Evolutionary conservation across 2,888 invertebrate genomes (phyloP), one percentile per base, ranked within the genome.

Genomic region (Tenodera sinensis): DNA sequence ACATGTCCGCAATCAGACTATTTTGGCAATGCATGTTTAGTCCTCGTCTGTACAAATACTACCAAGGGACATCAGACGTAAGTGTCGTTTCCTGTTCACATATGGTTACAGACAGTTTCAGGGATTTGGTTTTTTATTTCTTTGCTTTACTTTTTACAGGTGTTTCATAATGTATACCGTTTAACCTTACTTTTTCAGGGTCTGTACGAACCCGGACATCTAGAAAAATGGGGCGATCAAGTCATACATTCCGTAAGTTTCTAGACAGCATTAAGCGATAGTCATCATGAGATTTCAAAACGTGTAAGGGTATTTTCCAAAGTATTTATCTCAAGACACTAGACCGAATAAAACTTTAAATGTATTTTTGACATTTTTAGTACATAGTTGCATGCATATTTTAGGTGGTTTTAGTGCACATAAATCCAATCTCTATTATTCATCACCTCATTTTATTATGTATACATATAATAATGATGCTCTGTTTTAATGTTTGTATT

Each of bases 191-290:
- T 90, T 91, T 94, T 94, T 91, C 92, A 96, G 96, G 95, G 94
- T 91, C 92, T 95, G 90, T 97, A 97, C 92, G 95, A 96, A 92
- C 95, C 97, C n/a, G 94, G 94, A 88, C 94, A 94, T 83, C 92
- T 96, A 89, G 97, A 97, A 93, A 95, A 95, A 93, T 96, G 96
- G 95, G 96, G 97, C 71, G 96, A 97, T 92, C 96, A 96, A 92
- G 94, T 97, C 30, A 95, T 97, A 81, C 94, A 95, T 91, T 94
- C 95, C 83, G 96, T 96, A 93, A 95, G 95, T 93, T 71, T 71
- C 54, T 71, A 71, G 54, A 20, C 7, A 15, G 20, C 20, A 20
- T 71, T 20, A 20, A 20, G 8, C 4, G 54, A 20, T 71, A 71
- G 20, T 71, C 54, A 71, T 71, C 54, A 20, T 71, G 54, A 71